A percentile compares a stretch with the other conserved stretches of the same genome.
phyloP scores from a whole-genome alignment of 2,888 invertebrate species.

The Agriopis marginaria region DNA sequence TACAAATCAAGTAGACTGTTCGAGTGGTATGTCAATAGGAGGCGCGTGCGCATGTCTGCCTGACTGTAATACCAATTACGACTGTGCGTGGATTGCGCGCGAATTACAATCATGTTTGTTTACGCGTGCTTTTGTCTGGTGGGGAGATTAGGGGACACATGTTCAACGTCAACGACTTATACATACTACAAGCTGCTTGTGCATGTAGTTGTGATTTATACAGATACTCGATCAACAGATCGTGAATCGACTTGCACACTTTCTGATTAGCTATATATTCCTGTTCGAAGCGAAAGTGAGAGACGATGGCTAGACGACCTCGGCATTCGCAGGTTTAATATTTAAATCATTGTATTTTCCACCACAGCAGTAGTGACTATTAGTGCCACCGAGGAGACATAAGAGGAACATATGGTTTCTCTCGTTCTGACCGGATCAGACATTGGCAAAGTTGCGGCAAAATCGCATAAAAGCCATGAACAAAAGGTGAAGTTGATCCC shows the following conservation, averaged over 20 bases:
- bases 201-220: not conserved
- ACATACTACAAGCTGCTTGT: not conserved
- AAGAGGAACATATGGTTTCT: too few relatives aligned
- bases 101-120: slow-evolving; percentile 41
- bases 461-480: too few relatives aligned
- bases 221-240: not conserved
- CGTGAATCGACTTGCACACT: not conserved
- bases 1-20: not conserved
- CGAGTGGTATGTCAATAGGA: slow-evolving; percentile 9
- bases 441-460: too few relatives aligned
- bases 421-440: too few relatives aligned
- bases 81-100: slow-evolving; percentile 38
- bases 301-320: slow-evolving; percentile 1
- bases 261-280: slow-evolving; percentile 1
- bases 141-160: slow-evolving; percentile 3
- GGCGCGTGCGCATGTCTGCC: slow-evolving; percentile 33
- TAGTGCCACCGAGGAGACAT: too few relatives aligned
- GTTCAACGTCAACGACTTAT: not conserved
- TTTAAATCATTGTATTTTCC: not conserved
- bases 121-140: slow-evolving; percentile 26
- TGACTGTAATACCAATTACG: slow-evolving; percentile 36
- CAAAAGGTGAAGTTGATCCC: too few relatives aligned
- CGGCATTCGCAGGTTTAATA: not conserved
- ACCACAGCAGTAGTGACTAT: not conserved
- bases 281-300: slow-evolving; percentile 2